These are phyloP conservation scores for Mylabris phalerata DNA, from an alignment of 1,140 invertebrate genomes.

Conservation along the genomic window DNA sequence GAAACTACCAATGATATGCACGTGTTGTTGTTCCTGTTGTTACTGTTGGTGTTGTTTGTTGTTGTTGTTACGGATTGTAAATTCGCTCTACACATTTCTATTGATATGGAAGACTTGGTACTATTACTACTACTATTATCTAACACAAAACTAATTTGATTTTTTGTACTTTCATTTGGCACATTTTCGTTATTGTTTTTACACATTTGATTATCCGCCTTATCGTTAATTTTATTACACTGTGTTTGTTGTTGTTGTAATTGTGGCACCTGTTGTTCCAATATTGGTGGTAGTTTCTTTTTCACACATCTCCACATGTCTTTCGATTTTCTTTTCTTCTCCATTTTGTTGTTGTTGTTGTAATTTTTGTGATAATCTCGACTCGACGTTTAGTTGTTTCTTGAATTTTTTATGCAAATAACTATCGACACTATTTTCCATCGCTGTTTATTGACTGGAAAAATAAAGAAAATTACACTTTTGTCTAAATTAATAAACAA, in stretches of 20 bases:
- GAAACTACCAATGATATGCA: slow-evolving; percentile 38
- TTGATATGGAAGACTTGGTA: slow-evolving; percentile 42
- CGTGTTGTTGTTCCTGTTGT: slow-evolving; percentile 16
- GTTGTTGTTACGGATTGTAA: slow-evolving; percentile 17
- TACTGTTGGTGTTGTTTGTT: background rate
- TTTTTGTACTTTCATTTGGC: slow-evolving; percentile 34
- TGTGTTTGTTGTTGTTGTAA: slow-evolving; percentile 36
- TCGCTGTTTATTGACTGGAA: slow-evolving; percentile 31
- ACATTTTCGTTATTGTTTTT: slow-evolving; percentile 41
- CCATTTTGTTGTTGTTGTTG: slow-evolving; percentile 29
- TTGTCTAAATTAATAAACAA: background rate
- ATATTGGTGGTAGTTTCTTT: slow-evolving; percentile 31
- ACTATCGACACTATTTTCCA: slow-evolving; percentile 59
- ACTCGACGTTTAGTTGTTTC: slow-evolving; percentile 64
- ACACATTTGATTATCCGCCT: slow-evolving; percentile 39
- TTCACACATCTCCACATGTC: slow-evolving; percentile 31
- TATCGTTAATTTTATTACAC: background rate
- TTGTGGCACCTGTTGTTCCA: slow-evolving; percentile 41
- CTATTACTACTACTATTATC: too few relatives aligned
- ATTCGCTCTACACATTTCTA: slow-evolving; percentile 25
- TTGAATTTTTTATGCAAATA: slow-evolving; percentile 90
- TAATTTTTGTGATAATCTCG: slow-evolving; percentile 29
- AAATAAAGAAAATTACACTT: slow-evolving; percentile 3
- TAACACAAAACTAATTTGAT: slow-evolving; percentile 14
- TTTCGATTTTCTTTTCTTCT: slow-evolving; percentile 16